Base-by-base conservation (phyloP, 1,140 invertebrate genomes). In the Sycophila sp. region DNA sequence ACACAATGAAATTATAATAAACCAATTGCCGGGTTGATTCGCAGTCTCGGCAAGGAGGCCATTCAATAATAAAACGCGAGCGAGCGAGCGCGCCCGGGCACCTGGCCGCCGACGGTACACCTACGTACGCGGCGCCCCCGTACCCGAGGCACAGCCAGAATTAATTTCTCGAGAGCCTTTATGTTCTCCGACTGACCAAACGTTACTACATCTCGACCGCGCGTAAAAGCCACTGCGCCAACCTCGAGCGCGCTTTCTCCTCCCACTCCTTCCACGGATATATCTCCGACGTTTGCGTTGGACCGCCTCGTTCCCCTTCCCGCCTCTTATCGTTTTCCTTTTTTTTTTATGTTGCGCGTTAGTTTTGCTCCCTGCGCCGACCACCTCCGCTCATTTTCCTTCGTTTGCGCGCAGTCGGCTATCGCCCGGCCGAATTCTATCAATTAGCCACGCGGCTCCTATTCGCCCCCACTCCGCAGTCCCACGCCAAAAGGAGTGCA, bases 1-100 rank as follows among this genome's bases (percentile, higher is more conserved):
- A 85, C 83, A 81, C 81, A 85, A 85, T 85, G 83, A 85, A 85
- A 86, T 86, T 84, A 84, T 84, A 85, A 86, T 86, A 83, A 86
- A 84, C 83, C 82, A 86, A 86, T 85, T 86, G 82, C 80, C 78
- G 78, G 77, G 78, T 81, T 85, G 83, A 85, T 86, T 84, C 80
- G 80, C 76, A 82, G 81, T 73, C 64, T 56, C 77, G 77, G 78
- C 76, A 85, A 83, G 83, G 78, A 85, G 81, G 77, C 78, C 79
- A 82, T 85, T 86, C 83, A 85, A 86, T 85, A 85, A 84, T 86
- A 85, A 85, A 86, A 85, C 81, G 80, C 79, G 78, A 77, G 59
- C 38, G 45, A n/a, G n/a, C n/a, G n/a, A n/a, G n/a, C n/a, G n/a
- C n/a, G 80, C 75, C 77, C n/a, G n/a, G n/a, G 42, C 76, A 72